phyloP scores from a whole-genome alignment of 2,888 invertebrate genomes.

The Myopa tessellatipennis region DNA sequence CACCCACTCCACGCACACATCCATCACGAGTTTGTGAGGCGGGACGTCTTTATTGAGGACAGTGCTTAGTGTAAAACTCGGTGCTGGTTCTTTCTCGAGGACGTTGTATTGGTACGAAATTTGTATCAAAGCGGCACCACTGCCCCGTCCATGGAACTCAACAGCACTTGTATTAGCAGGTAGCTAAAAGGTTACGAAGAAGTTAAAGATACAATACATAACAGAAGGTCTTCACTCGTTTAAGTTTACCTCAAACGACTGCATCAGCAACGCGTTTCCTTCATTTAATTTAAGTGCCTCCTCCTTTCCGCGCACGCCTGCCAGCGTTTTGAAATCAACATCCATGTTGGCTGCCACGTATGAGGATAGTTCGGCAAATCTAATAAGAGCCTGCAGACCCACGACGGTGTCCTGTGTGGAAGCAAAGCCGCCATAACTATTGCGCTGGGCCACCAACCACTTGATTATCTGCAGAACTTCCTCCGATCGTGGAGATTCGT shows the following conservation, averaged over 20 bases:
- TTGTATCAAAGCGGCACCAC: constrained; percentile 82
- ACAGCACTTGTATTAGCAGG: constrained; percentile 71
- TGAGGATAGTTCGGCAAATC: constrained; percentile 68
- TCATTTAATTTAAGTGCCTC: constrained; percentile 75
- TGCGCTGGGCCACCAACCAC: constrained; percentile 80
- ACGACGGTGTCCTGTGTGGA: constrained; percentile 84
- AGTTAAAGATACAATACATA: background rate
- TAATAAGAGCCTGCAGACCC: constrained; percentile 76
- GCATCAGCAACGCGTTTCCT: constrained; percentile 84
- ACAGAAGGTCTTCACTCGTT: background rate
- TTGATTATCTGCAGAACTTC: constrained; percentile 71
- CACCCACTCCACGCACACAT: constrained; percentile 80
- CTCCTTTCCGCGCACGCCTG: constrained; percentile 60
- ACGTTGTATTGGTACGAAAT: constrained; percentile 85
- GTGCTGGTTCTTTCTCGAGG: constrained; percentile 88
- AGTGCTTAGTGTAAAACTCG: constrained; percentile 86
- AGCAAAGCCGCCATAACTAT: constrained; percentile 78
- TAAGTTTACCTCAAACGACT: constrained; percentile 75
- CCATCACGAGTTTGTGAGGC: constrained; percentile 82
- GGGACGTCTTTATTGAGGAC: constrained; percentile 82
- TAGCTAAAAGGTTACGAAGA: constrained; percentile 50
- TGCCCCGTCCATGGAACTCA: constrained; percentile 81
- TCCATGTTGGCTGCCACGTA: constrained; percentile 70
- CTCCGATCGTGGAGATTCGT: constrained; percentile 55
- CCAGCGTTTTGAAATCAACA: constrained; percentile 71